Percentiles rank a stretch among this genome's conserved stretches.
phyloP scores from a whole-genome alignment of 2,113 vertebrate genomes.

The Lepisosteus oculatus region DNA sequence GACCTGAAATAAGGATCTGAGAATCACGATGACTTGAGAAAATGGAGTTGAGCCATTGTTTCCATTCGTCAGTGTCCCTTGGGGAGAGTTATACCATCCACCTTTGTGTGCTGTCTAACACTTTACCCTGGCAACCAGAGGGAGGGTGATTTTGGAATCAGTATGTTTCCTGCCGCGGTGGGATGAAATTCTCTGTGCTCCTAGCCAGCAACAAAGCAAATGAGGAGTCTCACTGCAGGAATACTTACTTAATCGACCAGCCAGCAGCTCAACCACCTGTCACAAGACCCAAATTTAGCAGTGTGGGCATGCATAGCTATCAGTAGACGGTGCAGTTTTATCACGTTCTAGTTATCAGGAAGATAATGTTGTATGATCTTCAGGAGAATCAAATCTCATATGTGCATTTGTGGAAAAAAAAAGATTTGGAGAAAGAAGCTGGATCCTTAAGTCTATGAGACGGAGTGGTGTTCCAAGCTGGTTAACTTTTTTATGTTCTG shows the following conservation, averaged over 20 bases:
- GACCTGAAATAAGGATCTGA: no score
- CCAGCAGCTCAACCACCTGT: constrained; percentile 6
- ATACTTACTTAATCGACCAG: neutral
- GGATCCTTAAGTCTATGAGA: no score
- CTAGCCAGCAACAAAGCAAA: neutral
- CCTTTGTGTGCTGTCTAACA: constrained; percentile 1
- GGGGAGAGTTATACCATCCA: no score
- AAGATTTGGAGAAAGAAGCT: no score
- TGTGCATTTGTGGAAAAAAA: no score
- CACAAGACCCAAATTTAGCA: neutral
- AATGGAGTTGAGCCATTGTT: no score
- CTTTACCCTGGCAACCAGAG: neutral
- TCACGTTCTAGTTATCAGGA: neutral
- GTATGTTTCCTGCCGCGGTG: neutral
- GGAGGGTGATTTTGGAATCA: neutral
- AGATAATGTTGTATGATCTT: no score
- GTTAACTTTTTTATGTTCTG: no score
- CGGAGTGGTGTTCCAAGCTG: no score
- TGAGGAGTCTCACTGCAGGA: neutral
- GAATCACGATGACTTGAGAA: no score
- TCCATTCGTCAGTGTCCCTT: no score
- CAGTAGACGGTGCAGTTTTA: neutral
- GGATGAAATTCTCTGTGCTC: neutral
- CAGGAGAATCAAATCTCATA: no score
- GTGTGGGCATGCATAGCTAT: neutral